Percentiles rank a stretch among this genome's conserved stretches.
These are phyloP conservation scores for Heliconius eleuchia DNA, from an alignment of 1,140 invertebrate species.

Conservation along the genomic window DNA sequence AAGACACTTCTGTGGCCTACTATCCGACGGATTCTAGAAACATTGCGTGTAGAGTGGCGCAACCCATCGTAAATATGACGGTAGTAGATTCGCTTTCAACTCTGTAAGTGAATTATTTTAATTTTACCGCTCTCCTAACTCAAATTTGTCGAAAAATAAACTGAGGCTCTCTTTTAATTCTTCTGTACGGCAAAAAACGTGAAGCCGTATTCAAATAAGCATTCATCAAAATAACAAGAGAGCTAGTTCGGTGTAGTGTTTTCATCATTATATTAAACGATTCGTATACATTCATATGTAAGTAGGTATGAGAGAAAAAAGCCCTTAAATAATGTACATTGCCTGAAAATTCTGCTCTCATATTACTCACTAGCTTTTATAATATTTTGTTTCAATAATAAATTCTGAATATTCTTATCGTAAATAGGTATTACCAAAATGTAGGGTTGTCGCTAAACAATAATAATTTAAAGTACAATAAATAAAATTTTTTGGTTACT, in stretches of 20 bases:
- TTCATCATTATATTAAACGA: background rate
- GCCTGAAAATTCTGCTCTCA: slow-evolving; percentile 1
- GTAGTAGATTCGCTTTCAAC: no score
- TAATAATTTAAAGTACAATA: background rate
- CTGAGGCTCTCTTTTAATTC: no score
- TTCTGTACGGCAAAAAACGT: no score
- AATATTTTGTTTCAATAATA: slow-evolving; percentile 10
- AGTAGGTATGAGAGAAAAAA: background rate
- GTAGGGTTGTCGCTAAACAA: background rate
- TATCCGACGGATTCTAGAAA: no score
- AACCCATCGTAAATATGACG: no score
- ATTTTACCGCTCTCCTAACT: no score
- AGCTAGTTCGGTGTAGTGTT: background rate
- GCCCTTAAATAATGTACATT: background rate
- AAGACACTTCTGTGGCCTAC: no score
- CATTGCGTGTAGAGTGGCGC: no score
- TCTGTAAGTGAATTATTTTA: no score
- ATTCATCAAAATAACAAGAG: background rate
- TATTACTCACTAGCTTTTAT: slow-evolving; percentile 13
- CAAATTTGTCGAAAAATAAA: no score
- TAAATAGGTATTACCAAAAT: slow-evolving; percentile 5
- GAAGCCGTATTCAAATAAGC: background rate
- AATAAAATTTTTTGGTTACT: no score
- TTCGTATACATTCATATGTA: background rate
- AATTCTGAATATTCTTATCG: slow-evolving; percentile 10